Percentiles rank a stretch among this genome's conserved stretches.
Evolutionary conservation across 2,797 vertebrate genomes (phyloP).

Genomic region (Bryconaethiops microstoma): DNA sequence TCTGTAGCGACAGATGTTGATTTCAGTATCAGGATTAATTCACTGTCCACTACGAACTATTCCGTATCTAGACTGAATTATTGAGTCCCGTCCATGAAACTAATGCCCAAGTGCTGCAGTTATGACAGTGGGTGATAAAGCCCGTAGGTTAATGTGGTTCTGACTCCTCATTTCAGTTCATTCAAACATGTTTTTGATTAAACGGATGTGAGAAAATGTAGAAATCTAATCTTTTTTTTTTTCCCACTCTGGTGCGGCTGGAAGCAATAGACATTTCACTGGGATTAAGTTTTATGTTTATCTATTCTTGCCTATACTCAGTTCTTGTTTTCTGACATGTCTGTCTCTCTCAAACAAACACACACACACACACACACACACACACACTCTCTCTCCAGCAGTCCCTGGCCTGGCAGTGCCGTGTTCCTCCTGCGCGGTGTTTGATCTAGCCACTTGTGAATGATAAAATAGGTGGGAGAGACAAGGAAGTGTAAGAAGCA

Average conservation of each 20-base stretch:
- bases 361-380: too few relatives aligned
- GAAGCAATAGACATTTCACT: background rate
- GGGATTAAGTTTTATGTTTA: background rate
- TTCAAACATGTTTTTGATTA: background rate
- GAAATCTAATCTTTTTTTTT: background rate
- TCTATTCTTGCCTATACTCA: background rate
- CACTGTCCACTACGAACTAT: background rate
- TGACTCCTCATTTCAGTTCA: background rate
- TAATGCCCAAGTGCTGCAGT: too few relatives aligned
- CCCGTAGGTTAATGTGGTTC: too few relatives aligned
- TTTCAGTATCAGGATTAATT: background rate
- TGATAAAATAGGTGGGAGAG: slow-evolving; percentile 55
- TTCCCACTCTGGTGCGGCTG: background rate
- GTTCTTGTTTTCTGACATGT: too few relatives aligned
- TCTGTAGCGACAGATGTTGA: background rate
- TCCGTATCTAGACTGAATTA: too few relatives aligned
- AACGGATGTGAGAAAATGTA: background rate
- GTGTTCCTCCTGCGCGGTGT: slow-evolving; percentile 25
- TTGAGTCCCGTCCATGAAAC: background rate
- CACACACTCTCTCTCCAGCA: too few relatives aligned
- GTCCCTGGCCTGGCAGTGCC: background rate
- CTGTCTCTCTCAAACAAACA: background rate
- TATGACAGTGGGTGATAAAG: background rate
- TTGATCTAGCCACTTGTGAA: slow-evolving; percentile 51
- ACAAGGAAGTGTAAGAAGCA: slow-evolving; percentile 35